A percentile compares a stretch with the other conserved stretches of the same genome.
Conservation (phyloP, 2,113 vertebrate genomes). For the Aleadryas rufinucha region DNA sequence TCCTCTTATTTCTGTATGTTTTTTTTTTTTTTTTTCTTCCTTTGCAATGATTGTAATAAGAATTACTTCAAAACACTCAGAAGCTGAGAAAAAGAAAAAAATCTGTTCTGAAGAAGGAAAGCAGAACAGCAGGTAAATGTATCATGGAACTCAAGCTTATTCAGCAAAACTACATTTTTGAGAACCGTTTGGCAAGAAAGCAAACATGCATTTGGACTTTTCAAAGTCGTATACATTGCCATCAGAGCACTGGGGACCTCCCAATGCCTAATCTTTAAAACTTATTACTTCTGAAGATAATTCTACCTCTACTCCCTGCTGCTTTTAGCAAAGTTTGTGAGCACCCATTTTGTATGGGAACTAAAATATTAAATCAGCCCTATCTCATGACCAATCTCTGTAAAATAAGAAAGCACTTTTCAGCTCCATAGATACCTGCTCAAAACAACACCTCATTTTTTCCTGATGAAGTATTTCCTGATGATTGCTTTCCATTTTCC, state of each 20-base stretch:
- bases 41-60: not conserved
- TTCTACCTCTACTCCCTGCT: not conserved
- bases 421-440: fast-evolving
- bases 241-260: not conserved
- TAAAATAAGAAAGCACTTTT: not conserved
- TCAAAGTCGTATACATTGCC: not conserved
- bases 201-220: not conserved
- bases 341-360: not conserved
- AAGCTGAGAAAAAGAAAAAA: not conserved
- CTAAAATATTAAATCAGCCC: not conserved
- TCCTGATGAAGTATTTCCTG: not conserved
- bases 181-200: not conserved
- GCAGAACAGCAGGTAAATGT: not conserved
- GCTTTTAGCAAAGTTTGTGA: not conserved
- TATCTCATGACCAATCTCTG: not conserved
- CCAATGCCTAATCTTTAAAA: not conserved
- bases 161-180: not conserved
- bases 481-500: not conserved
- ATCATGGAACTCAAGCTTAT: not conserved
- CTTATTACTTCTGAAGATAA: not conserved
- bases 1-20: not conserved
- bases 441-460: not conserved
- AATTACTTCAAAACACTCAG: not conserved
- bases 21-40: not conserved
- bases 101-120: not conserved